Evolutionary conservation across 2,797 vertebrate genomes (phyloP).

Genomic region (Centropyge bicolor): DNA sequence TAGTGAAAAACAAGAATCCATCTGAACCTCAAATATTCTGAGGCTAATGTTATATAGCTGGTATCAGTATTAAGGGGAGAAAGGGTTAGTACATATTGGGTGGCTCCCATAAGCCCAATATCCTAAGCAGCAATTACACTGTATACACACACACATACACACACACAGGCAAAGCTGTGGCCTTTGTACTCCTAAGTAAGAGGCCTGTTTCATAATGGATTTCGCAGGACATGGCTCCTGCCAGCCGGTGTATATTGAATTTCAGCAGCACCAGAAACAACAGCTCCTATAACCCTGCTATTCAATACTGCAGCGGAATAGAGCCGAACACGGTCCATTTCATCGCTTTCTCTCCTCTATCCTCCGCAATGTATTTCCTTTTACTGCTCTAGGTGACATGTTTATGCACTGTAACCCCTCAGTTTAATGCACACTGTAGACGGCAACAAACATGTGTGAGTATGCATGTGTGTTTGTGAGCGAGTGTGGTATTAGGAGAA

Average conservation of each 20-base stretch:
- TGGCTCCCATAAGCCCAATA: conserved; percentile 26
- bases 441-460: not conserved
- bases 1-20: not conserved
- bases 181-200: conserved; percentile 47
- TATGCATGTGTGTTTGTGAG: not conserved
- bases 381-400: conserved; percentile 8
- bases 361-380: not conserved
- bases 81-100: conserved; percentile 17
- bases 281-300: conserved; percentile 27
- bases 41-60: not conserved
- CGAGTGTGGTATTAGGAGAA: not conserved
- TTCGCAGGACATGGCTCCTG: conserved; percentile 45
- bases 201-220: conserved; percentile 62
- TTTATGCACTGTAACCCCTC: conserved; percentile 5
- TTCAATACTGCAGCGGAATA: conserved; percentile 32
- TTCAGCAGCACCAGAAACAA: conserved; percentile 54
- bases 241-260: conserved; percentile 57
- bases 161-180: conserved; percentile 31
- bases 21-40: not conserved
- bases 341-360: conserved; percentile 8
- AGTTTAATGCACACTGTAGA: not conserved
- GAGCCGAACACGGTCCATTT: conserved; percentile 5
- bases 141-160: conserved; percentile 13
- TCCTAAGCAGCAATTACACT: conserved; percentile 44
- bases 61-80: not conserved